Evolutionary conservation across 1,140 invertebrate species (phyloP).

Genomic region (Solenopsis fugax): DNA sequence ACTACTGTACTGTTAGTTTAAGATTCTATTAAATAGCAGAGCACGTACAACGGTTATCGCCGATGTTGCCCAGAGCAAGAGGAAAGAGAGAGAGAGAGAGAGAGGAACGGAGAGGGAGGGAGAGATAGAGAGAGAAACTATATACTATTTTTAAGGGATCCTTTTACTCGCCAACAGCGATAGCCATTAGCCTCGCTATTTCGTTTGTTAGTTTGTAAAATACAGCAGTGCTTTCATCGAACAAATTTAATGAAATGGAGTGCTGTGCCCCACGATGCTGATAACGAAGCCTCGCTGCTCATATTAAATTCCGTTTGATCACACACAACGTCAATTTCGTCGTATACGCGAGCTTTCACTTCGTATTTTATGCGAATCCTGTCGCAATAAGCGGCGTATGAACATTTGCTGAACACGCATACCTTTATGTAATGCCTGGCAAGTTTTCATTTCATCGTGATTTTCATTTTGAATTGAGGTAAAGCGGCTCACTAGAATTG

Average conservation of each 20-base stretch:
- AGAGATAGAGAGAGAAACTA: neutral
- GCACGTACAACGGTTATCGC: conserved; percentile 74
- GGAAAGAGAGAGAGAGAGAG: neutral
- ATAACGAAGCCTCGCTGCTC: conserved; percentile 60
- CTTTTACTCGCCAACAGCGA: conserved; percentile 41
- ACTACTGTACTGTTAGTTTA: conserved; percentile 48
- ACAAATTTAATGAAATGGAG: conserved; percentile 73
- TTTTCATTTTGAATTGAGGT: conserved; percentile 36
- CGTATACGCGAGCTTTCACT: conserved; percentile 48
- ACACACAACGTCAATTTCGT: conserved; percentile 60
- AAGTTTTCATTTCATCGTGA: conserved; percentile 41
- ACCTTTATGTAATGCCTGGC: conserved; percentile 17
- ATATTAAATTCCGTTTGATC: conserved; percentile 70
- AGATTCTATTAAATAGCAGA: conserved; percentile 69
- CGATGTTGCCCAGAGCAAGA: conserved; percentile 55
- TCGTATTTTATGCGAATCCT: conserved; percentile 63
- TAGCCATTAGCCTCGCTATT: conserved; percentile 69
- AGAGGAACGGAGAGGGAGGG: neutral
- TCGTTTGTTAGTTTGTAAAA: conserved; percentile 63
- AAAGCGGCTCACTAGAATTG: conserved; percentile 5
- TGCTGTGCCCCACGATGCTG: conserved; percentile 40
- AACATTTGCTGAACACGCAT: conserved; percentile 32
- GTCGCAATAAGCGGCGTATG: conserved; percentile 65
- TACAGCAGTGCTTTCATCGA: conserved; percentile 63
- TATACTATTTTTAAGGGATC: conserved; percentile 49